These are phyloP conservation scores for Centropyge bicolor DNA, from an alignment of 2,797 vertebrate species.

Conservation along the genomic window DNA sequence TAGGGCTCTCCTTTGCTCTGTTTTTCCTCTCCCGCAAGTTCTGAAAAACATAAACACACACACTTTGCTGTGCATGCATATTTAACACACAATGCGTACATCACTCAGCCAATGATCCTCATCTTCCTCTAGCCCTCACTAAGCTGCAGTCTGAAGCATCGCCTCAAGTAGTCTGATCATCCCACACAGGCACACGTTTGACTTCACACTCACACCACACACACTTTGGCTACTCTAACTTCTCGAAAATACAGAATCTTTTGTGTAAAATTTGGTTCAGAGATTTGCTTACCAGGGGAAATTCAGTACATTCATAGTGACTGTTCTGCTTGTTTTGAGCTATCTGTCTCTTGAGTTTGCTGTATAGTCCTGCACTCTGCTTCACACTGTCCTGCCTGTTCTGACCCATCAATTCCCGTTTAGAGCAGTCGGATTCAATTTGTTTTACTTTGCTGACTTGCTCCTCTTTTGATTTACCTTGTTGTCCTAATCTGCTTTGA, in stretches of 20 bases:
- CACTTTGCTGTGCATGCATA: slow-evolving; percentile 71
- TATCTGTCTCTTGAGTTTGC: slow-evolving; percentile 42
- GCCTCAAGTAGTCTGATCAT: slow-evolving; percentile 61
- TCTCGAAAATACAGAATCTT: slow-evolving; percentile 30
- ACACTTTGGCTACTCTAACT: slow-evolving; percentile 16
- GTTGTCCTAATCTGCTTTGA: slow-evolving; percentile 60
- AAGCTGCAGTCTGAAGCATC: slow-evolving; percentile 65
- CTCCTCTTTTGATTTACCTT: slow-evolving; percentile 61
- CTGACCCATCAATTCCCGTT: slow-evolving; percentile 55
- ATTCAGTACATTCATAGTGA: slow-evolving; percentile 33
- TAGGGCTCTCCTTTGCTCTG: slow-evolving; percentile 38
- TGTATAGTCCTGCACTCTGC: slow-evolving; percentile 31
- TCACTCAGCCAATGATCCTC: slow-evolving; percentile 72
- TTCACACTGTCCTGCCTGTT: slow-evolving; percentile 55
- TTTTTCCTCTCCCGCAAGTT: slow-evolving; percentile 53
- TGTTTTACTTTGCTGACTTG: slow-evolving; percentile 57
- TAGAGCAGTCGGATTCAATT: slow-evolving; percentile 58
- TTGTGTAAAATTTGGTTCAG: slow-evolving; percentile 34
- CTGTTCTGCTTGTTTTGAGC: slow-evolving; percentile 44
- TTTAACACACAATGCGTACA: slow-evolving; percentile 65
- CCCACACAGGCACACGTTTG: slow-evolving; percentile 49
- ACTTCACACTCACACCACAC: slow-evolving; percentile 38
- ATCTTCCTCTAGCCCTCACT: slow-evolving; percentile 63
- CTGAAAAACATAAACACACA: slow-evolving; percentile 50
- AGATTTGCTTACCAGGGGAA: slow-evolving; percentile 35